Percentiles rank a stretch among this genome's conserved stretches.
These are phyloP conservation scores for Physella acuta DNA, from an alignment of 1,140 invertebrate genomes.

Conservation along the genomic window DNA sequence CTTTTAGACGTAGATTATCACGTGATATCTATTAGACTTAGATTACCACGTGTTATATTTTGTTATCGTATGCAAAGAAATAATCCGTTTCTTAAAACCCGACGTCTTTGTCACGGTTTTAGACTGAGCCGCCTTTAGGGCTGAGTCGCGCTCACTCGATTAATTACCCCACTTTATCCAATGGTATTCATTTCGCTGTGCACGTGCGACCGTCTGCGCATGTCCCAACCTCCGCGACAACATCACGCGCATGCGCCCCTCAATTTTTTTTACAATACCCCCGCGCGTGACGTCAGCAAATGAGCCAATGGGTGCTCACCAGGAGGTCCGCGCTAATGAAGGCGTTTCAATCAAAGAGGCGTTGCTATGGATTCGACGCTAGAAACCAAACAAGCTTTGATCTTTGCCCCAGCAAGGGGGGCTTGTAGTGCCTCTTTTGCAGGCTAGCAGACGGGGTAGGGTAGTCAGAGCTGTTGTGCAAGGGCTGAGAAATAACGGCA, in stretches of 20 bases:
- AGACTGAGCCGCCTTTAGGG: too few species aligned
- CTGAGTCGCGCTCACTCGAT: too few species aligned
- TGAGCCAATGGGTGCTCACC: conserved; percentile 7
- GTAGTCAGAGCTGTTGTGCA: neutral
- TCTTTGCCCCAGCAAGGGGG: neutral
- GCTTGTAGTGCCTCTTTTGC: neutral
- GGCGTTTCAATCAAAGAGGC: conserved; percentile 5
- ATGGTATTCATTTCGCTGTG: conserved; percentile 5
- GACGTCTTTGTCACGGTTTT: too few species aligned
- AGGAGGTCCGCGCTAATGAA: conserved; percentile 7
- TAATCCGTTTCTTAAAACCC: too few species aligned
- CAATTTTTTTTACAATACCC: too few species aligned
- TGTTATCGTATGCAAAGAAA: too few species aligned
- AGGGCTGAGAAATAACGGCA: neutral
- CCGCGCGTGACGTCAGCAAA: conserved; percentile 22
- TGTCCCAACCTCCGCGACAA: neutral
- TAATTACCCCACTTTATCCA: neutral
- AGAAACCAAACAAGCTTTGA: neutral
- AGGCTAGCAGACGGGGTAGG: neutral
- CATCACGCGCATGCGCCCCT: conserved; percentile 4
- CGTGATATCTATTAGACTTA: too few species aligned
- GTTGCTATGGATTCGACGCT: conserved; percentile 2
- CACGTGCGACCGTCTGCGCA: neutral
- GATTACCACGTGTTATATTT: too few species aligned
- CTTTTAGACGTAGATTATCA: too few species aligned